Conservation (phyloP, 2,797 vertebrate genomes). For the Podarcis siculus region DNA sequence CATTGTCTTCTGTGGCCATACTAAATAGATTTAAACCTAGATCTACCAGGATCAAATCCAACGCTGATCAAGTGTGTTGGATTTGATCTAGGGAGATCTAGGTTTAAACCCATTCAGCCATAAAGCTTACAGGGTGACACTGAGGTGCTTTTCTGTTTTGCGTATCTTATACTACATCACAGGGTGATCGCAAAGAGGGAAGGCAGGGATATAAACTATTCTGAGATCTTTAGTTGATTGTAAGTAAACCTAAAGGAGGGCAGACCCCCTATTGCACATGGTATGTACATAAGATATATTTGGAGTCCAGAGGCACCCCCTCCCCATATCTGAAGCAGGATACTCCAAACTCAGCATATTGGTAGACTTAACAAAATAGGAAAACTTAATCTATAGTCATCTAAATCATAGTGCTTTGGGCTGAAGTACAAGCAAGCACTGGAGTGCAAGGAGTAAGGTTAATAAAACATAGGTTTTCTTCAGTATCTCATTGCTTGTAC, state of each 20-base stretch:
- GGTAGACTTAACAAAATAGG: neutral
- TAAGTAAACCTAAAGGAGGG: neutral
- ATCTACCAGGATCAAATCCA: no score
- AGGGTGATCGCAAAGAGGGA: neutral
- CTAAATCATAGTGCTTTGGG: neutral
- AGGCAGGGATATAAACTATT: neutral
- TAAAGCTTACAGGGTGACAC: neutral
- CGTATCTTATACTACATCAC: neutral
- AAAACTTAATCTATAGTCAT: neutral
- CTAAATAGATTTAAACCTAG: no score
- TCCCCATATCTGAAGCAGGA: neutral
- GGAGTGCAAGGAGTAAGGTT: neutral
- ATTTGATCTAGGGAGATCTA: neutral
- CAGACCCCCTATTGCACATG: neutral
- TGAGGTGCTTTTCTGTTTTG: neutral
- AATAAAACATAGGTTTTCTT: neutral
- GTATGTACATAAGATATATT: neutral
- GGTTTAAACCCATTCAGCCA: neutral
- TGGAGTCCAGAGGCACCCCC: neutral
- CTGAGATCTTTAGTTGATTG: neutral
- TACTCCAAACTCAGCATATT: neutral
- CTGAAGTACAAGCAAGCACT: neutral
- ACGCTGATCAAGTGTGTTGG: neutral
- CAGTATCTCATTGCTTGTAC: conserved; percentile 15
- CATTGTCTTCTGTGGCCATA: neutral